phyloP scores from a whole-genome alignment of 2,113 vertebrate species.

The Cyanoramphus novaezelandiae region DNA sequence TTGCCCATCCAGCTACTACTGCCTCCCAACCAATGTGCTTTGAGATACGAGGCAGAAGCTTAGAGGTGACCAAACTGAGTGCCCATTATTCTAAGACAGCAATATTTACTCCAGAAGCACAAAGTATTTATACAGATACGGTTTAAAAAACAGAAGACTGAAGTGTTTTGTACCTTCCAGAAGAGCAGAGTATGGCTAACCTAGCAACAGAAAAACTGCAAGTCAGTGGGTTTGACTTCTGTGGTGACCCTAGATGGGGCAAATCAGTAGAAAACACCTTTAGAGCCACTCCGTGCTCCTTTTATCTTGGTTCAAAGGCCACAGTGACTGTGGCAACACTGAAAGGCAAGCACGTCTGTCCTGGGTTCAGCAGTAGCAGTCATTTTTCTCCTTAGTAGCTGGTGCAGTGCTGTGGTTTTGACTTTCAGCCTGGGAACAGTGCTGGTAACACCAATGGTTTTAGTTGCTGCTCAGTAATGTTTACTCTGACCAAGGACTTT shows the following conservation, averaged over 20 bases:
- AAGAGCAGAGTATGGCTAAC: background rate
- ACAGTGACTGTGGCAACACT: background rate
- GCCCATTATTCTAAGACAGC: background rate
- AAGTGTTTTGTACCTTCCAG: background rate
- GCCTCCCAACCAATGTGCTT: rapidly evolving
- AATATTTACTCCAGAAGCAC: background rate
- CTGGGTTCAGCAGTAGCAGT: no score
- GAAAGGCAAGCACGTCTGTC: rapidly evolving
- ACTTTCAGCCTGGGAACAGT: no score
- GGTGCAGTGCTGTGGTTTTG: no score
- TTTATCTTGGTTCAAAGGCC: background rate
- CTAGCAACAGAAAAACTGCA: background rate
- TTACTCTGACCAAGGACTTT: no score
- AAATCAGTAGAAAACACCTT: background rate
- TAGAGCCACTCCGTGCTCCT: background rate
- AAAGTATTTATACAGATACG: background rate
- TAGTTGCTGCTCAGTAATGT: no score
- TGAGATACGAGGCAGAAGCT: background rate
- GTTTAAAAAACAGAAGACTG: background rate
- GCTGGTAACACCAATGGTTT: no score
- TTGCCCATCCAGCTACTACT: background rate
- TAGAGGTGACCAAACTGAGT: background rate
- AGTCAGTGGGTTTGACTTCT: background rate
- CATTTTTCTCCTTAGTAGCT: no score
- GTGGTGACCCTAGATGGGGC: background rate